Percentiles rank a stretch among this genome's conserved stretches.
These are phyloP conservation scores for Octodon degus DNA, from an alignment of 2,113 vertebrate genomes.

Conservation along the genomic window DNA sequence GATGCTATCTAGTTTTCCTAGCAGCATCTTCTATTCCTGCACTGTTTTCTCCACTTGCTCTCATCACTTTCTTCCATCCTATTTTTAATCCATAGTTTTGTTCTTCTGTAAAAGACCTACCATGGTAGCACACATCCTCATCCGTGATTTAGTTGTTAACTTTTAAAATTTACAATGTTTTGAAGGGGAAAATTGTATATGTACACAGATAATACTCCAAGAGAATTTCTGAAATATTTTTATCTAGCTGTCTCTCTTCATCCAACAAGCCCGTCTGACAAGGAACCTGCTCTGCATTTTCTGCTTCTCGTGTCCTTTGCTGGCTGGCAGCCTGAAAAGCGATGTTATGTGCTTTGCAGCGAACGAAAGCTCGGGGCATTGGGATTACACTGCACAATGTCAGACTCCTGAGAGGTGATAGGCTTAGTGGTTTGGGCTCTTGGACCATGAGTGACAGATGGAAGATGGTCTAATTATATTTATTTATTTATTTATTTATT, in stretches of 20 bases:
- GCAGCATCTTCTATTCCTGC: background rate
- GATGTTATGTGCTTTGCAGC: background rate
- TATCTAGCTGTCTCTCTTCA: background rate
- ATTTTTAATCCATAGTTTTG: background rate
- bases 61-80: background rate
- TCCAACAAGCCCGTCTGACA: background rate
- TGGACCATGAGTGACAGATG: background rate
- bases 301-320: background rate
- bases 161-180: background rate
- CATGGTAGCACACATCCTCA: background rate
- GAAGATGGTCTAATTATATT: background rate
- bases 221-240: background rate
- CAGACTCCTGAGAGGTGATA: background rate
- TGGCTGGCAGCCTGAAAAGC: background rate
- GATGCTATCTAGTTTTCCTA: background rate
- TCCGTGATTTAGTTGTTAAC: background rate
- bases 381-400: background rate
- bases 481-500: too few relatives aligned
- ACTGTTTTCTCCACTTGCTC: background rate
- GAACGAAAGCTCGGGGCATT: background rate
- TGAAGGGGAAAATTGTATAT: background rate
- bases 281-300: background rate
- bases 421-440: background rate
- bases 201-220: background rate
- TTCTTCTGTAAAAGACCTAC: background rate